Percentiles rank a stretch among this genome's conserved stretches.
Evolutionary conservation across 2,113 vertebrate genomes (phyloP).

Genomic region (Corythornis madagascariensis): DNA sequence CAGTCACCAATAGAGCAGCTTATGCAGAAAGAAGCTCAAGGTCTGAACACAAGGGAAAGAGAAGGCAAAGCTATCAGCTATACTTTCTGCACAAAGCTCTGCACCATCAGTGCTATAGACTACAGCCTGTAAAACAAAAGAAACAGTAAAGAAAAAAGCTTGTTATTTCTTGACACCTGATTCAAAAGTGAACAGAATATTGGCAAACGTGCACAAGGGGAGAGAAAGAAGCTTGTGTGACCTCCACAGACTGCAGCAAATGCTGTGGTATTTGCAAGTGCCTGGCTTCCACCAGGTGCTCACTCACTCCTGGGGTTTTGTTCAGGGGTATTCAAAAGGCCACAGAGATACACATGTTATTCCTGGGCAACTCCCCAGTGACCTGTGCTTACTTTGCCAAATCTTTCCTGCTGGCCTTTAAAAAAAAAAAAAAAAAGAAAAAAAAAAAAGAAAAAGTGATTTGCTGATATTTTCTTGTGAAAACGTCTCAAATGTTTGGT

Average conservation of each 20-base stretch:
- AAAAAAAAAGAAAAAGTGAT: background rate
- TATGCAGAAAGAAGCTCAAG: background rate
- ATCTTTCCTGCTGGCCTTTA: background rate
- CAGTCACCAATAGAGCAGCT: background rate
- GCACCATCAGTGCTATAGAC: accelerated
- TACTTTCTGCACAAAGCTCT: background rate
- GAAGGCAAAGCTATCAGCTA: background rate
- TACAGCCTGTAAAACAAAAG: background rate
- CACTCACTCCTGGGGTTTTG: background rate
- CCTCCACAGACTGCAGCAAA: background rate
- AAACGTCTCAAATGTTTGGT: background rate
- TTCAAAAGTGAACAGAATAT: background rate
- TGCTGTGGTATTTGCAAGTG: accelerated
- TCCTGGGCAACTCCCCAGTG: background rate
- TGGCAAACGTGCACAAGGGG: background rate
- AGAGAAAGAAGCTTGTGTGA: background rate
- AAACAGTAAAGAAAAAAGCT: background rate
- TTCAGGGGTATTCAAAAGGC: background rate
- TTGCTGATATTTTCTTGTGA: background rate
- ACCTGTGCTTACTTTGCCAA: background rate
- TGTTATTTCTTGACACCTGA: background rate
- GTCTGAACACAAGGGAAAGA: accelerated
- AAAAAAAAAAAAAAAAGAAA: no score
- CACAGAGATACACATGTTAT: accelerated
- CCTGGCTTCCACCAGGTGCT: background rate